phyloP scores from a whole-genome alignment of 2,797 vertebrate genomes.

The Poeciliopsis turneri region DNA sequence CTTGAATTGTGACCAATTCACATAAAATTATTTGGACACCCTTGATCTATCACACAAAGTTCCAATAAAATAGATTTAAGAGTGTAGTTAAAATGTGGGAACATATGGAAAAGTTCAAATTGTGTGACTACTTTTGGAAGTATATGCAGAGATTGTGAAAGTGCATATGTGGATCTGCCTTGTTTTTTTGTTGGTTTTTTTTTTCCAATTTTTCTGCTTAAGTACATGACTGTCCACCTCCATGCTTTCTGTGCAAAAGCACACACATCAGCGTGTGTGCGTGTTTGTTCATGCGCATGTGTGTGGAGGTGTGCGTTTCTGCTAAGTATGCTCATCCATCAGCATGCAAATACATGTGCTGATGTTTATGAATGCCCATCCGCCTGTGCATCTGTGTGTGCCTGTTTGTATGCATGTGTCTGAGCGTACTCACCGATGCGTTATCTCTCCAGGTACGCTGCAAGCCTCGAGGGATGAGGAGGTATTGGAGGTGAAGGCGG shows the following conservation, averaged over 20 bases:
- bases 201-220: background rate
- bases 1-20: background rate
- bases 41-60: background rate
- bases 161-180: background rate
- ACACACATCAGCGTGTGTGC: background rate
- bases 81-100: background rate
- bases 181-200: background rate
- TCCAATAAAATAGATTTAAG: background rate
- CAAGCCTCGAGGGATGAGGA: conserved; percentile 73
- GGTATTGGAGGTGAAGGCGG: conserved; percentile 78
- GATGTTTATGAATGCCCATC: conserved; percentile 34
- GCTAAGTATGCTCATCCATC: conserved; percentile 55
- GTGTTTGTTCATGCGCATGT: conserved; percentile 11
- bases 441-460: conserved; percentile 75
- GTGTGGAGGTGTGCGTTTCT: conserved; percentile 27
- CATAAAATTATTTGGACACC: background rate
- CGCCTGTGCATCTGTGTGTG: conserved; percentile 15
- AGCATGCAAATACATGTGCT: conserved; percentile 26
- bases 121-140: background rate
- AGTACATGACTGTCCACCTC: background rate
- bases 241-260: background rate
- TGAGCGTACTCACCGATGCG: conserved; percentile 64
- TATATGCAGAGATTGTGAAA: background rate
- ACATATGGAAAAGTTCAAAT: background rate
- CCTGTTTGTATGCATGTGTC: conserved; percentile 30